These are phyloP conservation scores for Camponotus pennsylvanicus DNA, from an alignment of 1,140 invertebrate species.

Conservation along the genomic window DNA sequence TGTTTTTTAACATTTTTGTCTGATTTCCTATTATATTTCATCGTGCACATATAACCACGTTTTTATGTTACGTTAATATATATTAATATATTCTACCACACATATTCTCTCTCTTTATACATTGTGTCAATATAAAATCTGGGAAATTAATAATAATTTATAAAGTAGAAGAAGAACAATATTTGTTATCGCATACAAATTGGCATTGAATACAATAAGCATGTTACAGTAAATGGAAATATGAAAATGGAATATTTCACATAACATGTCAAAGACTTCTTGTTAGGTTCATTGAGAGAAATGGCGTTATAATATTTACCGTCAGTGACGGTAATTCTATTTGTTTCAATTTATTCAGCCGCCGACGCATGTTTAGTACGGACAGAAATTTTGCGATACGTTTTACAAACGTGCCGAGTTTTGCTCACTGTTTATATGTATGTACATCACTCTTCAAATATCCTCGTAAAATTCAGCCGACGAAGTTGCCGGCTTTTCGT, in stretches of 20 bases:
- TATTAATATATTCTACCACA: not conserved
- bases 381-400: conserved; percentile 39
- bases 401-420: conserved; percentile 45
- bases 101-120: not conserved
- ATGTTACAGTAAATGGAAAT: not conserved
- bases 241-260: not conserved
- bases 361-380: conserved; percentile 2
- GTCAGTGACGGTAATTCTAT: conserved; percentile 10
- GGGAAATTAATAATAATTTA: conserved; percentile 40
- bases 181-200: not conserved
- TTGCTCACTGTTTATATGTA: conserved; percentile 40
- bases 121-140: conserved; percentile 1
- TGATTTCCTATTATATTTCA: not conserved
- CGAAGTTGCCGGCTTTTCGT: conserved; percentile 69
- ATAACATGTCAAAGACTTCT: conserved; percentile 5
- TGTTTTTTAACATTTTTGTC: not conserved
- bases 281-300: not conserved
- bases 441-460: conserved; percentile 74
- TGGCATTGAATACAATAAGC: not conserved
- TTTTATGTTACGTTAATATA: not conserved
- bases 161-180: not conserved
- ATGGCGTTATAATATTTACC: conserved; percentile 25
- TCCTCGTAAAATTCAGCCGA: conserved; percentile 81
- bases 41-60: not conserved
- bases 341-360: conserved; percentile 36